Conservation (phyloP, 2,888 invertebrate species). For the Sesia apiformis region DNA sequence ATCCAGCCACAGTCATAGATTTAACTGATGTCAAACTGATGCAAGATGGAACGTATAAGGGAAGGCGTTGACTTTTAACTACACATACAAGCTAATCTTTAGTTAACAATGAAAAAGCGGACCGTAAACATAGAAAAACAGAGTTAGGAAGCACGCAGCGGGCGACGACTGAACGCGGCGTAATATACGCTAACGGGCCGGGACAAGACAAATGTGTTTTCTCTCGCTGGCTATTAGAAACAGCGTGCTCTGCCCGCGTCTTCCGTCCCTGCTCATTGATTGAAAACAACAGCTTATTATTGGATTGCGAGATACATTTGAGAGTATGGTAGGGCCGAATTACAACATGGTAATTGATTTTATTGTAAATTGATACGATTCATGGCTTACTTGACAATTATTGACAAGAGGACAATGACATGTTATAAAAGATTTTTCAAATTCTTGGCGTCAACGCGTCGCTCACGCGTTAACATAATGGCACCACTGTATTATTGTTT, state of each 20-base stretch:
- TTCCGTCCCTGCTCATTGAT: slow-evolving; percentile 38
- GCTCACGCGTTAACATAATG: no score
- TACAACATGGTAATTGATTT: no score
- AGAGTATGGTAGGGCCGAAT: neutral
- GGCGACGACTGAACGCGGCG: slow-evolving; percentile 53
- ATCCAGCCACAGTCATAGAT: no score
- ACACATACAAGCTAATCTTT: neutral
- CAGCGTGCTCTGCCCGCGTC: slow-evolving; percentile 26
- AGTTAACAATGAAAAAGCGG: neutral
- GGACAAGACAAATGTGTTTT: slow-evolving; percentile 74
- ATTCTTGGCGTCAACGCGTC: no score
- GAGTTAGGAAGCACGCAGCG: slow-evolving; percentile 52
- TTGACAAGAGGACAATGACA: no score
- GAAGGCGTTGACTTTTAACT: no score
- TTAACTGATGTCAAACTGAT: no score
- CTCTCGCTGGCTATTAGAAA: slow-evolving; percentile 63
- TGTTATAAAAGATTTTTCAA: no score
- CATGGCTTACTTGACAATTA: no score
- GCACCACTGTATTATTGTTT: no score
- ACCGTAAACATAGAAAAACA: neutral
- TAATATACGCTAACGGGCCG: slow-evolving; percentile 71
- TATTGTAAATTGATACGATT: no score
- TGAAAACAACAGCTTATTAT: slow-evolving; percentile 57
- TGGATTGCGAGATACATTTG: slow-evolving; percentile 22
- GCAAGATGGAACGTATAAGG: no score